Percentiles rank a stretch among this genome's conserved stretches.
phyloP scores from a whole-genome alignment of 2,797 vertebrate genomes.

The Cyprinella venusta region DNA sequence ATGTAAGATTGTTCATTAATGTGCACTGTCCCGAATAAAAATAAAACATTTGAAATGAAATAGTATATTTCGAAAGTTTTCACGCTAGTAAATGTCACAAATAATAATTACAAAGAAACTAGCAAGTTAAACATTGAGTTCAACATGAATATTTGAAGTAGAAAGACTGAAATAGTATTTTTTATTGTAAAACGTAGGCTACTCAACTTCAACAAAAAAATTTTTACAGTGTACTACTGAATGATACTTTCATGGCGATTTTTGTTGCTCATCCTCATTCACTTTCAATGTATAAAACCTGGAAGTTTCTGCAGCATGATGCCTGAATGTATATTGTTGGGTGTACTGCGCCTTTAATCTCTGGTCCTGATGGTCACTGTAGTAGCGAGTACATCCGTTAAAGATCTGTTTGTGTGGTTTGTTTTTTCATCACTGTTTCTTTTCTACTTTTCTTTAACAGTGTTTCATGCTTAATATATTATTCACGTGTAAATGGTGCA shows the following conservation, averaged over 20 bases:
- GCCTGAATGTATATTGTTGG: background rate
- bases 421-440: background rate
- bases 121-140: background rate
- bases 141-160: background rate
- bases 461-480: background rate
- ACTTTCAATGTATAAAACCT: background rate
- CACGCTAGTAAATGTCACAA: background rate
- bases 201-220: no score
- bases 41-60: no score
- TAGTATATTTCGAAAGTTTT: background rate
- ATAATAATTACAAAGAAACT: background rate
- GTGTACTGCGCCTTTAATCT: background rate
- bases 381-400: no score
- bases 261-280: background rate
- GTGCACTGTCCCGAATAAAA: no score
- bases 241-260: background rate
- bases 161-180: background rate
- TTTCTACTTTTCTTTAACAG: background rate
- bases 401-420: background rate
- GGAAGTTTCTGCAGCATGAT: background rate
- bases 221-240: no score
- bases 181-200: no score
- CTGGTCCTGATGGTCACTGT: background rate
- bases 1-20: no score
- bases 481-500: slow-evolving; percentile 47